Evolutionary conservation across 1,140 invertebrate genomes (phyloP).

Genomic region (Charaxes varanes): DNA sequence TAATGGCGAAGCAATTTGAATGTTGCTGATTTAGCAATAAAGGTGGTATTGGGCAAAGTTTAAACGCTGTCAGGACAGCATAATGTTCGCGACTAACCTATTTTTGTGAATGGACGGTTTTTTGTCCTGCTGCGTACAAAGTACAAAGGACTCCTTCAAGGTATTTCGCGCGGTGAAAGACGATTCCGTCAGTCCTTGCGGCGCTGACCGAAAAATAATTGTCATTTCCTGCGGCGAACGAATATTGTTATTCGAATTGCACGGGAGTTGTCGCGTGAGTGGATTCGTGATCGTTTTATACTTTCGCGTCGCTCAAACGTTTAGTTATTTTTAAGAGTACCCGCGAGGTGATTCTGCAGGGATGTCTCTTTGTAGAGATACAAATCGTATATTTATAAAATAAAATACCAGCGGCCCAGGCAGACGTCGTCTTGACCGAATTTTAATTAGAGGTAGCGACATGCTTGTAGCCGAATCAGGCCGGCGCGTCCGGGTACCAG

Average conservation of each 20-base stretch:
- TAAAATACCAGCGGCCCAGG: too few relatives aligned
- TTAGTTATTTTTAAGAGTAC: constrained; percentile 24
- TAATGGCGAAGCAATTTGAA: constrained; percentile 7
- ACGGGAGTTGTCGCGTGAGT: constrained; percentile 31
- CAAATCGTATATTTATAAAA: too few relatives aligned
- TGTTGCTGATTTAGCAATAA: constrained; percentile 3
- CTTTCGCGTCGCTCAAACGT: constrained; percentile 32
- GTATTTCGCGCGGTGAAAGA: constrained; percentile 68
- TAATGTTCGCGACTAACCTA: constrained; percentile 61
- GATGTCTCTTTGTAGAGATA: too few relatives aligned
- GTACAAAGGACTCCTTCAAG: constrained; percentile 59
- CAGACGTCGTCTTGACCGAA: too few relatives aligned
- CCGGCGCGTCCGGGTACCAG: too few relatives aligned
- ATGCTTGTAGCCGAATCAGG: too few relatives aligned
- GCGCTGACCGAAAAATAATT: constrained; percentile 63
- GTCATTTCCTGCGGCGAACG: constrained; percentile 63
- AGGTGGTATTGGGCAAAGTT: constrained; percentile 3
- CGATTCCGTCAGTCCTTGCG: constrained; percentile 47
- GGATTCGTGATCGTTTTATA: constrained; percentile 29
- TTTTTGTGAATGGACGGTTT: constrained; percentile 69
- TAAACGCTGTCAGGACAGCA: constrained; percentile 13
- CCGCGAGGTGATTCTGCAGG: constrained; percentile 29
- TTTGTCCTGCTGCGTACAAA: constrained; percentile 41
- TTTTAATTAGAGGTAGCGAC: too few relatives aligned
- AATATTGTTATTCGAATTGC: constrained; percentile 39